Conservation (phyloP, 2,888 invertebrate species). For the Perizoma affinitatum region DNA sequence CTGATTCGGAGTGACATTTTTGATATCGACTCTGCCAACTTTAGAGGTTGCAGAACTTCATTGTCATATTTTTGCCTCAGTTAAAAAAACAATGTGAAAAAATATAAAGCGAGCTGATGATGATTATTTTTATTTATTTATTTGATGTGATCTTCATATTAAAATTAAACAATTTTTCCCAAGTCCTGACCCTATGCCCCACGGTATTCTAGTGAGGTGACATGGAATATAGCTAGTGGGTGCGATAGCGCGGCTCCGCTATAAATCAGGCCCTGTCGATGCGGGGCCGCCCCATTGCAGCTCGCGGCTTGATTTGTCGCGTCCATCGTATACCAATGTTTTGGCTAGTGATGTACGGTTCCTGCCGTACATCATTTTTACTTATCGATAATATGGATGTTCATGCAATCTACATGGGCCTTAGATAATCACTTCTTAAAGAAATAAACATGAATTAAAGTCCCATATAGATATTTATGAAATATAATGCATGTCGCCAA, state of each 20-base stretch:
- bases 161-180: conserved; percentile 40
- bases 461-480: no score
- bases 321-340: conserved; percentile 71
- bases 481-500: no score
- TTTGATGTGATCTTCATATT: conserved; percentile 16
- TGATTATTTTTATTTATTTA: conserved; percentile 27
- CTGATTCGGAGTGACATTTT: conserved; percentile 46
- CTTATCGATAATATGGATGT: conserved; percentile 31
- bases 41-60: background rate
- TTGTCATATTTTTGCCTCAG: no score
- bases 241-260: conserved; percentile 68
- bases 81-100: no score
- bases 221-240: conserved; percentile 41
- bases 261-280: conserved; percentile 83
- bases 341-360: conserved; percentile 39
- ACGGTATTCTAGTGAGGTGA: conserved; percentile 37
- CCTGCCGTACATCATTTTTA: background rate
- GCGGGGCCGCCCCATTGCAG: conserved; percentile 76
- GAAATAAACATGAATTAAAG: no score
- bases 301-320: conserved; percentile 81
- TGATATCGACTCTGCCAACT: conserved; percentile 27
- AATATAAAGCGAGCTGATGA: background rate
- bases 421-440: no score
- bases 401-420: no score
- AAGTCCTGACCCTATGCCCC: conserved; percentile 28